Base-by-base conservation (phyloP, 2,797 vertebrate genomes). In the Chlorospingus semifuscus region DNA sequence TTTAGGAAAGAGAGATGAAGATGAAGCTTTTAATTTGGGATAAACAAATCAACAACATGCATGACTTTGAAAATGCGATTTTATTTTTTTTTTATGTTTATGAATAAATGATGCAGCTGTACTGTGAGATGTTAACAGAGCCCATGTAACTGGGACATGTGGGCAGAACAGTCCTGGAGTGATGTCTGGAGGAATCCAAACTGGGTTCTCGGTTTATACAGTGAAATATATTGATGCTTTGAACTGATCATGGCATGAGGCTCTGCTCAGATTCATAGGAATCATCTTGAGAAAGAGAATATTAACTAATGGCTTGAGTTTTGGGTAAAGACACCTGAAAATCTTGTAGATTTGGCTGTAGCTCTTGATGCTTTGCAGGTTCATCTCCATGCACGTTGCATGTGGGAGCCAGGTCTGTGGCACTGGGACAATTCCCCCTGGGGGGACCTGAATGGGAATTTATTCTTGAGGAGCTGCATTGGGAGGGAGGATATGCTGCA, bases 201-300 rank as follows among this genome's bases (percentile, higher is more conserved):
- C 19, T 11, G 34, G 11, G 0, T 68, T 90, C 46, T 71, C 94
- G 49, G 13, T 70, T 63, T 12, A 4, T 34, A 2, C 0, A 32
- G 12, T 86, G 41, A 88, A 79, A 72, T 57, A 14, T 4, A 6
- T 34, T n/a, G 14, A 37, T 32, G 15, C 39, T 81, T 66, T 2
- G 2, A 88, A 23, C 4, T 0, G 0, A 8, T 32, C 10, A 0
- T 11, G 36, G 21, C 37, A 12, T 9, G 11, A 8, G 7, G 4
- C 39, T 29, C 72, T 64, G 81, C 68, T 46, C 46, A 61, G 19
- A 34, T 47, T 36, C 56, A 14, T 32, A 44, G 10, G 14, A 79
- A 59, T 12, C 5, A 23, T 46, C 83, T 66, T 66, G 37, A 79
- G 50, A 47, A 80, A 61, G 29, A 23, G 11, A 59, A 8, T 75